These are phyloP conservation scores for Agriopis marginaria DNA, from an alignment of 2,888 invertebrate genomes.

Conservation along the genomic window DNA sequence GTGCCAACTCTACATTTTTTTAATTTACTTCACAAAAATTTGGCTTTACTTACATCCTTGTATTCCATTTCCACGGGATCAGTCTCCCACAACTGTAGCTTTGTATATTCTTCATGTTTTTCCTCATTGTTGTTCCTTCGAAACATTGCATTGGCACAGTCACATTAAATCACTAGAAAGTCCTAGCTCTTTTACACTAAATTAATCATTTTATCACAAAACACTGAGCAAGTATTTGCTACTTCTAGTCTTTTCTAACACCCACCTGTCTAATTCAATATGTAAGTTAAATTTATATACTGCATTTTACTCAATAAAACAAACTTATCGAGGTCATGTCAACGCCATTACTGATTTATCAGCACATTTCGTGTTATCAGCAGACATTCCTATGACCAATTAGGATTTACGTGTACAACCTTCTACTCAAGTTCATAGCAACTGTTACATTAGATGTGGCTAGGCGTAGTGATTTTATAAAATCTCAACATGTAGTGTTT, in stretches of 20 bases:
- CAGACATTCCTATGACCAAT: constrained; percentile 11
- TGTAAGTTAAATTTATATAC: neutral
- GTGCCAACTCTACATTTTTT: neutral
- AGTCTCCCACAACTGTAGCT: constrained; percentile 65
- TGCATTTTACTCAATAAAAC: neutral
- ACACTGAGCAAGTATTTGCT: neutral
- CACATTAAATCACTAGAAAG: constrained; percentile 37
- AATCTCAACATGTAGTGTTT: neutral
- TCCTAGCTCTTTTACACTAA: neutral
- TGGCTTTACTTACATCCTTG: constrained; percentile 52
- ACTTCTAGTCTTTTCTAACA: neutral
- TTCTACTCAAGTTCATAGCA: neutral
- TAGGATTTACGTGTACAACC: constrained; percentile 5
- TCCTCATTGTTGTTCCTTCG: constrained; percentile 67
- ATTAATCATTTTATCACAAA: neutral
- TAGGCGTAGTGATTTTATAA: neutral
- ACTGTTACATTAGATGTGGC: neutral
- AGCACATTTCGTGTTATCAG: constrained; percentile 33
- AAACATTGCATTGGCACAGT: constrained; percentile 63
- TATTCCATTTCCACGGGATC: constrained; percentile 39
- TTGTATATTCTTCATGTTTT: constrained; percentile 59
- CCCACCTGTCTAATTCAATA: neutral
- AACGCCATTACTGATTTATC: constrained; percentile 24
- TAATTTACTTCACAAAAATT: neutral
- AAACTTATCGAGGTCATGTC: constrained; percentile 17